A percentile compares a stretch with the other conserved stretches of the same genome.
phyloP scores from a whole-genome alignment of 1,140 invertebrate genomes.

The Globodera rostochiensis region DNA sequence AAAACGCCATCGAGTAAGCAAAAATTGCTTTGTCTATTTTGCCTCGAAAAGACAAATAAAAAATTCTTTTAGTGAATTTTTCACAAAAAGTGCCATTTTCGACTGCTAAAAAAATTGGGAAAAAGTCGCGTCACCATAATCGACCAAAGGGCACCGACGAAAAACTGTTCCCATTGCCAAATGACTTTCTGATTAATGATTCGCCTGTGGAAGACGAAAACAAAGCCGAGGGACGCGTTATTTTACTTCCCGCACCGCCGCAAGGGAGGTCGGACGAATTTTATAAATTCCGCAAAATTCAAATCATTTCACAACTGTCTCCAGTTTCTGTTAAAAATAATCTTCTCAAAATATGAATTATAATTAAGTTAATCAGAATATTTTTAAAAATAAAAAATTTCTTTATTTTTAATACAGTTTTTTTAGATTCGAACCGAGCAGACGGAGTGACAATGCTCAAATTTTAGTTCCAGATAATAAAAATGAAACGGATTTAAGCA shows the following conservation, averaged over 20 bases:
- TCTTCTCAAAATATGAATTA: background rate
- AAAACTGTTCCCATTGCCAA: background rate
- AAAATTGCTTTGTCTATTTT: too few relatives aligned
- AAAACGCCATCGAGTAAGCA: background rate
- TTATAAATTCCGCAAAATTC: background rate
- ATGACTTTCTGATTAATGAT: background rate
- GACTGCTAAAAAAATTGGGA: background rate
- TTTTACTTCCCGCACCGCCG: conserved; percentile 4
- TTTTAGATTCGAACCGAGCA: too few relatives aligned
- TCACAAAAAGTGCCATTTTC: background rate
- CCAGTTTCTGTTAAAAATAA: background rate
- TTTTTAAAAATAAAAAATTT: background rate
- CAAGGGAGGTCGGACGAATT: background rate
- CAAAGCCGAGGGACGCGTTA: background rate
- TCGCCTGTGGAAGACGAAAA: background rate
- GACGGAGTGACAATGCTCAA: too few relatives aligned
- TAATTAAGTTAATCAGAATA: background rate
- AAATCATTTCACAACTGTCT: background rate
- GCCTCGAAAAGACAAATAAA: background rate
- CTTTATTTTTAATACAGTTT: background rate
- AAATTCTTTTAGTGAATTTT: background rate
- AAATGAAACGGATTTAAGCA: background rate
- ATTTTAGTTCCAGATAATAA: too few relatives aligned
- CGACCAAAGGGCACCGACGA: background rate
- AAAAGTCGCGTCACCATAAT: background rate